phyloP scores from a whole-genome alignment of 2,113 vertebrate genomes.

The Collichthys lucidus region DNA sequence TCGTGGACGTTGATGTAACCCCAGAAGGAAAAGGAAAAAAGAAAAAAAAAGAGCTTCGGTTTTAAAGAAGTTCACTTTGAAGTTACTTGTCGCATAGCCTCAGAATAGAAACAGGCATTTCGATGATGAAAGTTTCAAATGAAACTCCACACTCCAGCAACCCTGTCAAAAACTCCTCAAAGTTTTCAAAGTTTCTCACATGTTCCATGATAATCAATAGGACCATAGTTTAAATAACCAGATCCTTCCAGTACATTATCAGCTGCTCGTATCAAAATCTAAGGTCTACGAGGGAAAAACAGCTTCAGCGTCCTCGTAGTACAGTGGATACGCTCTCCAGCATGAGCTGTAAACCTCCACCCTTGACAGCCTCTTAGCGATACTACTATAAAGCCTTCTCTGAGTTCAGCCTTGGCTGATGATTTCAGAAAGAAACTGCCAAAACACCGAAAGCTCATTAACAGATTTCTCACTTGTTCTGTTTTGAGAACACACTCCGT shows the following conservation, averaged over 20 bases:
- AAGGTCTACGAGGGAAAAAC: background rate
- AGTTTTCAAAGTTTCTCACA: background rate
- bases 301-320: background rate
- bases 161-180: slow-evolving; percentile 30
- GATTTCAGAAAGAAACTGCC: slow-evolving; percentile 37
- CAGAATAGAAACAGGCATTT: slow-evolving; percentile 25
- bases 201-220: background rate
- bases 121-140: slow-evolving; percentile 15
- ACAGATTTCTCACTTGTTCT: slow-evolving; percentile 6
- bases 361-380: background rate
- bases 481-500: background rate
- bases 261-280: background rate
- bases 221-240: background rate
- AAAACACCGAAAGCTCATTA: slow-evolving; percentile 56
- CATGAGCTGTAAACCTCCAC: slow-evolving; percentile 1
- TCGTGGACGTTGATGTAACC: slow-evolving; percentile 12
- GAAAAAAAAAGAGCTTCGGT: slow-evolving; percentile 47
- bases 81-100: slow-evolving; percentile 25
- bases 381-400: background rate
- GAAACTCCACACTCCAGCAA: slow-evolving; percentile 64
- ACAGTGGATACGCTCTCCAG: background rate
- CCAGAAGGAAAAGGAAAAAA: background rate
- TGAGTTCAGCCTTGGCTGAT: background rate
- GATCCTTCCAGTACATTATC: background rate
- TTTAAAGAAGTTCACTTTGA: slow-evolving; percentile 55